Evolutionary conservation across 1,140 invertebrate species (phyloP), one percentile per base, ranked within the genome.

Genomic region (Danaus melanippus): DNA sequence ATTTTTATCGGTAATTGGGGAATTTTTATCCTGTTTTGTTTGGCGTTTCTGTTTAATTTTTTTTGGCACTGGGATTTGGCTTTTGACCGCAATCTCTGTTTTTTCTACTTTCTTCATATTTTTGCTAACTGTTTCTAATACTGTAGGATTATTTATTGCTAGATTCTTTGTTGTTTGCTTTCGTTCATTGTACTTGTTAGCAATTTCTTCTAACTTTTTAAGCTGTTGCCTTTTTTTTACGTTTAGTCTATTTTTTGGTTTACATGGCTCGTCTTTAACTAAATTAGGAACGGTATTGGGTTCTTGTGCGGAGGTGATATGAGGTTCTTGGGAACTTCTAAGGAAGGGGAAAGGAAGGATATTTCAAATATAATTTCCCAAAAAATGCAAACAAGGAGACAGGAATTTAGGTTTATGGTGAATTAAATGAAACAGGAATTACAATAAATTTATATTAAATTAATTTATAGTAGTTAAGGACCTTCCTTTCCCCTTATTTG

Each of bases 401-500:
- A 86, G 81, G 84, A 86, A 32, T 32, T 32, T 32, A 32, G 21
- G 2, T 3, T 32, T 32, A 32, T 32, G 2, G 6, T 32, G 21
- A 32, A 32, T 32, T 32, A 32, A 32, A 84, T 56, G 64, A 57
- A 46, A 42, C n/a, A 57, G 46, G 52, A 12, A 7, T 40, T 53
- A 46, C 55, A 58, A 50, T 50, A 52, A 51, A 70, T 44, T 9
- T 50, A 67, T 57, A 60, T 47, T 59, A 52, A 42, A 60, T 47
- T 59, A 52, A 42, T 43, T 58, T 69, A 69, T 68, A 56, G 50
- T 42, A 57, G 42, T 56, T 11, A 32, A 32, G 21, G 7, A 63
- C 70, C 83, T 86, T 86, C 81, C 84, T 84, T 84, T 84, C 79
- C 84, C 84, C 81, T 86, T 84, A 84, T 86, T 86, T 82, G 79